Evolutionary conservation across 1,140 invertebrate species (phyloP), one percentile per base, ranked within the genome.

Genomic region (Mesaphorura yosii): DNA sequence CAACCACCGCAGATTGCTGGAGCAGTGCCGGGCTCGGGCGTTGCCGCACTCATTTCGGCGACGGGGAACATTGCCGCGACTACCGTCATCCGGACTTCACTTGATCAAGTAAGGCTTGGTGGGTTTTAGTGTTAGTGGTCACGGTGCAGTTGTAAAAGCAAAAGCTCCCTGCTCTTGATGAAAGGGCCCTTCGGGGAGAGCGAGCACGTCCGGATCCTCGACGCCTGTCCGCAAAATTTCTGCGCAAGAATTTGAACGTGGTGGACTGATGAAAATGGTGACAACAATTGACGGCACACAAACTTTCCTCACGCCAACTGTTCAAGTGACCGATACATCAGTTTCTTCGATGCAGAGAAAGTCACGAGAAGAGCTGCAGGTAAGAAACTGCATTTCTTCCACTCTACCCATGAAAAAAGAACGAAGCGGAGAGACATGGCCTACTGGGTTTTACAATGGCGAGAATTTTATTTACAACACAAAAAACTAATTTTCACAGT

Each of bases 151-250:
- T 7, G 15, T 17, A 41, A 41, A 6, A 7, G n/a, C 19, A 7
- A 41, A 41, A 41, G 6, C 22, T 41, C 7, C 17, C 7, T 41
- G 7, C 6, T 41, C 4, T 46, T 48, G 6, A 14, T 27, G 1
- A 37, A 60, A 55, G 50, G 58, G 15, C 38, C 38, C 5, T 55
- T 50, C 12, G 51, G 51, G 22, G 56, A 55, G 26, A 54, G 45
- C 34, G 51, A 76, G 73, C 39, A 77, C 80, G 10, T 85, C 84
- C 0, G 87, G 87, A 3, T 84, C 86, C 12, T 85, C 87, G 42
- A 90, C 89, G 20, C 90, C 90, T 10, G 88, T 94, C 34, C 78
- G 90, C 50, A 95, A 94, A 74, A 92, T 95, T 65, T 94, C 89
- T 2, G 89, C 90, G 10, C 88, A 93, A 70, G 90, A 94, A 67